A percentile compares a stretch with the other conserved stretches of the same genome.
These are phyloP conservation scores for Orcinus orca DNA, from an alignment of 2,113 vertebrate species.

Conservation along the genomic window DNA sequence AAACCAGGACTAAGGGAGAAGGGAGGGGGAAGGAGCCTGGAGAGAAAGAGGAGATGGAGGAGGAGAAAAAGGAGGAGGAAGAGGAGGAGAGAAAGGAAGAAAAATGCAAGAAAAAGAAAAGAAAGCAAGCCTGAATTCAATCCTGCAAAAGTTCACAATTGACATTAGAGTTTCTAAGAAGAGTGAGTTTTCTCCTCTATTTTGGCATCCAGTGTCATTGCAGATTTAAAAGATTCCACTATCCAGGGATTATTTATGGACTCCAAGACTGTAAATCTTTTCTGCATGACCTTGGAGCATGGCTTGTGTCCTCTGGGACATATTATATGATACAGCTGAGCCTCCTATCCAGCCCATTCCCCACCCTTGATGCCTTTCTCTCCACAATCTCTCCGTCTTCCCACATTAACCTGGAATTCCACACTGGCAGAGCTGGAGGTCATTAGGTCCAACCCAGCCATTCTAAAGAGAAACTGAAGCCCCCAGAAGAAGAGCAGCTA, in stretches of 20 bases:
- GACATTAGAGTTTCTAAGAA: background rate
- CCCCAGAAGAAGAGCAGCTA: background rate
- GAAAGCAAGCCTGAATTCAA: background rate
- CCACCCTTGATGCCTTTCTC: constrained; percentile 22
- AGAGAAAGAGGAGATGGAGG: background rate
- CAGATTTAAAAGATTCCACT: constrained; percentile 46
- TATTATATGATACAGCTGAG: constrained; percentile 25
- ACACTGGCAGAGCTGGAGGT: constrained; percentile 48
- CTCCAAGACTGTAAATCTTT: constrained; percentile 50
- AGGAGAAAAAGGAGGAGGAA: background rate
- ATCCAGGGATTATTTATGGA: constrained; percentile 61
- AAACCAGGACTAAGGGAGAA: background rate
- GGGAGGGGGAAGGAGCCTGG: background rate
- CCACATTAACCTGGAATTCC: constrained; percentile 59
- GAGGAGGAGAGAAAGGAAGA: no score
- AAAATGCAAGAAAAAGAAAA: background rate
- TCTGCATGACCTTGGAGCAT: constrained; percentile 42
- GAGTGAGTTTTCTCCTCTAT: background rate
- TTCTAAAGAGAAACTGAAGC: constrained; percentile 8
- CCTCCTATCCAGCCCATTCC: constrained; percentile 31
- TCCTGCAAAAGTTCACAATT: background rate
- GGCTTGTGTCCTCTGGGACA: constrained; percentile 42
- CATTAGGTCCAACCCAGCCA: background rate
- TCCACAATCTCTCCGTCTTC: constrained; percentile 40
- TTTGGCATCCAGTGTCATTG: background rate